Evolutionary conservation across 2,113 vertebrate species (phyloP), one percentile per base, ranked within the genome.

Genomic region (Typhlomys cinereus): DNA sequence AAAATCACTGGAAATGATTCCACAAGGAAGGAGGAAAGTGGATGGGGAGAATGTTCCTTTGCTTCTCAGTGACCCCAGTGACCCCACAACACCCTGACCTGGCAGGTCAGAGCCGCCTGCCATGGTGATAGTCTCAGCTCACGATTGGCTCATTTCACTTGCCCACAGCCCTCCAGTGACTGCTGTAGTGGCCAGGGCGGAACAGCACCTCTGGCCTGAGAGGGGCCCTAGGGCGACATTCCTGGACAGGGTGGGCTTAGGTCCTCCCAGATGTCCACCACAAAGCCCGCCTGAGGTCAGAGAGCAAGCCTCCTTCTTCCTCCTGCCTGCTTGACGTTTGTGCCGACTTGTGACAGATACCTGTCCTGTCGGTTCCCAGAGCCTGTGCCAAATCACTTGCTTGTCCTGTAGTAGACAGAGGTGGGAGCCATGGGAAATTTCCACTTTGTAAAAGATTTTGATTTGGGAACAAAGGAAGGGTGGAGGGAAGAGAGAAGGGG

Each of bases 401-500:
- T 80, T 12, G 5, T 83, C 81, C 83, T 67, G 44, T 23, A 84
- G 44, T 23, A 84, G 76, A 57, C 69, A 67, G 73, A 85, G 76
- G 41, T 29, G 0, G 34, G 57, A 61, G n/a, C n/a, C n/a, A 44
- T 74, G 71, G 88, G 90, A 95, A 95, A 95, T 52, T 46, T 57
- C 88, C n/a, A 31, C 71, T 87, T 85, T 52, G 61, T 89, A 92
- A 93, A 79, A 86, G 70, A 41, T 61, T 94, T 90, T 31, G 50
- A 1, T 66, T 67, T 62, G 81, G 80, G 61, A 74, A 27, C 59
- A 54, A 67, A 39, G 50, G 67, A 71, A 50, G 14, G 52, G 62
- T 39, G 50, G 34, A 57, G 75, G 88, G 78, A 48, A 57, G 92
- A 79, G 54, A 57, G 59, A 66, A 17, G 11, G 34, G 31, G 34